Evolutionary conservation across 2,113 vertebrate species (phyloP), one percentile per base, ranked within the genome.

Genomic region (Dryoscopus gambensis): DNA sequence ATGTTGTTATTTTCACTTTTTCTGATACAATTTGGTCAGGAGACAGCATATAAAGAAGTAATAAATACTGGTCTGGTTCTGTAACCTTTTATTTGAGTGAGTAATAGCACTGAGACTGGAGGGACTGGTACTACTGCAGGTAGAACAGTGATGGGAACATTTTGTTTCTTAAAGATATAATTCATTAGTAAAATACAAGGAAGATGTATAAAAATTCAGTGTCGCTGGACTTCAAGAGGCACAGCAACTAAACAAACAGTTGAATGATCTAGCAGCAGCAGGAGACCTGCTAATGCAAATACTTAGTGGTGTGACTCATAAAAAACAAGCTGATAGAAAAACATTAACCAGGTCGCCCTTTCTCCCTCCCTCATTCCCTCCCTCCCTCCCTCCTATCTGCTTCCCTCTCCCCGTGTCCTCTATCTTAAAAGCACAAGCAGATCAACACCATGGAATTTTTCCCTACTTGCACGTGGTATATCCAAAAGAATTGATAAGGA

Each of bases 281-380:
- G 96, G 97, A 94, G 93, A 94, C 87, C 81, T 90, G 87, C 92
- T 96, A 97, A 96, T 95, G 93, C 87, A 96, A 97, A 97, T 97
- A 97, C 95, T 97, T 90, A 83, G 75, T 70, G 40, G 77, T 91
- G 82, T 96, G 96, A 97, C 96, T 97, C 97, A 97, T 90, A 96
- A 97, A 96, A 97, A 97, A 92, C 96, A 97, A 96, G 77, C 67
- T 11, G 20, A 89, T 96, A 97, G 93, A 64, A 95, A 95, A 97
- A 97, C 86, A 97, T 96, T 85, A 91, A 95, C 74, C 62, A 76
- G 67, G 37, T 89, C 95, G 93, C 35, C 59, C 95, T 93, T 89
- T 94, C 42, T 68, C 28, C 13, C 44, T 81, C 21, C 15, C 33
- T 84, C 9, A 33, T 18, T 70, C 35, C 19, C 37, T 46, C 21